A percentile compares a stretch with the other conserved stretches of the same genome.
Evolutionary conservation across 2,113 vertebrate species (phyloP).

Genomic region (Rhinichthys klamathensis): DNA sequence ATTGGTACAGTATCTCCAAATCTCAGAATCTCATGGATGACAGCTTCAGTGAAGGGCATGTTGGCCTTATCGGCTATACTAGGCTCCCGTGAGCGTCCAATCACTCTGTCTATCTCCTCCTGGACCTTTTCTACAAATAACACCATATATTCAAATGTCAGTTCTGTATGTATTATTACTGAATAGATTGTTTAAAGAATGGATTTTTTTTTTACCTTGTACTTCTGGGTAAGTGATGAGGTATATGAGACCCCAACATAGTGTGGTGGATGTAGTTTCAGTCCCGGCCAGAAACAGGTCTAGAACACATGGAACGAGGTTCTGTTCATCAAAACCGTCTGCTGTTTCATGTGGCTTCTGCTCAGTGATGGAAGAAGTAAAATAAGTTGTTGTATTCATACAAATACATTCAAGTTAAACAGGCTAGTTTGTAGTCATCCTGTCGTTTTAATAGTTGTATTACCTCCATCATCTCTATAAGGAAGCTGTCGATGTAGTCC

Average conservation of each 20-base stretch:
- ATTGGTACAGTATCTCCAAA: slow-evolving; percentile 81
- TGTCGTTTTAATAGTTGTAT: neutral
- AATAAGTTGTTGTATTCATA: neutral
- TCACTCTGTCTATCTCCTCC: slow-evolving; percentile 74
- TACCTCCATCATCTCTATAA: slow-evolving; percentile 81
- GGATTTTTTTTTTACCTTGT: slow-evolving; percentile 75
- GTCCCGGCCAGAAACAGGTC: slow-evolving; percentile 91
- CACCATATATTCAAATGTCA: neutral
- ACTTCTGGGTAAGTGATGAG: slow-evolving; percentile 83
- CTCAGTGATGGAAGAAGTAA: neutral
- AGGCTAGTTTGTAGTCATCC: neutral
- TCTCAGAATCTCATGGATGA: slow-evolving; percentile 86
- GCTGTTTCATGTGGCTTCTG: slow-evolving; percentile 49
- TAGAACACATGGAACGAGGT: slow-evolving; percentile 82
- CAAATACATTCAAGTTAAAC: neutral
- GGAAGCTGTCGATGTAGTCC: slow-evolving; percentile 85
- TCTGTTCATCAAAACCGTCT: slow-evolving; percentile 76
- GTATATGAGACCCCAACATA: slow-evolving; percentile 88
- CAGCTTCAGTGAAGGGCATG: slow-evolving; percentile 84
- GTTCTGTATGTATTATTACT: neutral
- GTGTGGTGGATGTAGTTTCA: slow-evolving; percentile 86
- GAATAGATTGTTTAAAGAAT: neutral
- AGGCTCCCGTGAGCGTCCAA: slow-evolving; percentile 68
- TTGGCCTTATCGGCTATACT: slow-evolving; percentile 73
- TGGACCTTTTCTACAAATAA: slow-evolving; percentile 68